Conservation (phyloP, 2,113 vertebrate genomes). For the Myrmophylax atrothorax region DNA sequence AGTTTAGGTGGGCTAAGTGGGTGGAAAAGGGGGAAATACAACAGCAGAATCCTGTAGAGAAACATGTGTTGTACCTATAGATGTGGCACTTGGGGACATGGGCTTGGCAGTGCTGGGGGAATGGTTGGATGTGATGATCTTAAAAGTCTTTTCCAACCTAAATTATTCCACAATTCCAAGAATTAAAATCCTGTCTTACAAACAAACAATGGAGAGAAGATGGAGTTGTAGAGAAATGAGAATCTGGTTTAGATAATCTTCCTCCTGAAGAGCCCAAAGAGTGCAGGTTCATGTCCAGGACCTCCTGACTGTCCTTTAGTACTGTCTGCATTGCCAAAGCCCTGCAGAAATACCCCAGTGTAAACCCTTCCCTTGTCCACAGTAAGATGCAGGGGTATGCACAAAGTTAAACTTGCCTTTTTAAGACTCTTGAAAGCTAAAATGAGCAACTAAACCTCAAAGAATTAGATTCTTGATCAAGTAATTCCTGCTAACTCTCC, state of each 20-base stretch:
- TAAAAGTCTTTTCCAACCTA: not conserved
- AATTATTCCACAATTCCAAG: not conserved
- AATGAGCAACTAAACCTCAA: not conserved
- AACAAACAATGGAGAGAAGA: not conserved
- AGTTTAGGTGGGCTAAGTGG: not conserved
- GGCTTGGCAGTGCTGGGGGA: not conserved
- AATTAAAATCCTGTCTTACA: not conserved
- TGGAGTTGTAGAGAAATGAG: not conserved
- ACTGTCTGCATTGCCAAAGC: not conserved
- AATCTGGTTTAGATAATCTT: not conserved
- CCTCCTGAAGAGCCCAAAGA: not conserved
- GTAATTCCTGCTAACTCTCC: not conserved
- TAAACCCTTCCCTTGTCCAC: not conserved
- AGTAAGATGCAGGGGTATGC: not conserved
- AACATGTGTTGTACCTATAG: not conserved
- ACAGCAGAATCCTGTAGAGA: not conserved
- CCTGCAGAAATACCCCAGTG: rapidly evolving
- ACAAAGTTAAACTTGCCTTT: not conserved
- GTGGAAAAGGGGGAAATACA: not conserved
- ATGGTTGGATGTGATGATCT: not conserved
- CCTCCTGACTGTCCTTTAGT: not conserved
- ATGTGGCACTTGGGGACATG: not conserved
- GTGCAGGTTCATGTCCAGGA: not conserved
- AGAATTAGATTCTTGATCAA: not conserved
- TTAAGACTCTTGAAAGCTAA: not conserved